Percentiles rank a stretch among this genome's conserved stretches.
Conservation (phyloP, 2,113 vertebrate species). For the Alexandromys fortis region DNA sequence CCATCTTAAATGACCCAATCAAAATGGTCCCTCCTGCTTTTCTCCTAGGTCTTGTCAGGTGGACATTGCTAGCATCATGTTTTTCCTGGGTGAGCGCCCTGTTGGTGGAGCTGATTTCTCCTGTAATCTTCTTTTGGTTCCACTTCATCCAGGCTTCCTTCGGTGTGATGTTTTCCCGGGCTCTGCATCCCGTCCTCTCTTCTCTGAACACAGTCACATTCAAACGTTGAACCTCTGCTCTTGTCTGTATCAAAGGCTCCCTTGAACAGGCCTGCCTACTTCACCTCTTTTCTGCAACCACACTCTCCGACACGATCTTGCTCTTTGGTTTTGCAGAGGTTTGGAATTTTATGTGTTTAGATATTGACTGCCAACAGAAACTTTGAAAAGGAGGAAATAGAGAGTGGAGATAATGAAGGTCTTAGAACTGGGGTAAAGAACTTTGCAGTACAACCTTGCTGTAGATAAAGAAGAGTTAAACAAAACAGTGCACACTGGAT, state of each 20-base stretch:
- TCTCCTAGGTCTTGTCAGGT: background rate
- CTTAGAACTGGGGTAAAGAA: background rate
- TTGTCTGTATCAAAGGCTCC: background rate
- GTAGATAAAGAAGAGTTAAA: background rate
- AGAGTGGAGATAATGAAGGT: background rate
- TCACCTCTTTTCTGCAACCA: background rate
- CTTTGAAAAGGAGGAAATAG: background rate
- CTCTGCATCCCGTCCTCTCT: background rate
- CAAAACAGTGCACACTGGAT: background rate
- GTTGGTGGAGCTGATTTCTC: background rate
- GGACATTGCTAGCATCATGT: background rate
- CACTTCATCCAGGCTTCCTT: background rate
- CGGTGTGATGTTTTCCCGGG: background rate
- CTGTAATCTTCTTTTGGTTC: background rate
- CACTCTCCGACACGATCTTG: background rate
- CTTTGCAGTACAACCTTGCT: background rate
- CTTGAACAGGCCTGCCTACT: no score
- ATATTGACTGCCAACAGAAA: background rate
- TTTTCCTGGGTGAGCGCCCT: background rate
- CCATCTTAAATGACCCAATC: background rate
- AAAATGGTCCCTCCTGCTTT: background rate
- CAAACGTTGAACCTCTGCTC: background rate
- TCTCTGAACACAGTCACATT: background rate
- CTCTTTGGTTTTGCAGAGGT: background rate
- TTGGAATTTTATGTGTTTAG: background rate